phyloP scores from a whole-genome alignment of 2,888 invertebrate genomes.

The Sepiola atlantica region DNA sequence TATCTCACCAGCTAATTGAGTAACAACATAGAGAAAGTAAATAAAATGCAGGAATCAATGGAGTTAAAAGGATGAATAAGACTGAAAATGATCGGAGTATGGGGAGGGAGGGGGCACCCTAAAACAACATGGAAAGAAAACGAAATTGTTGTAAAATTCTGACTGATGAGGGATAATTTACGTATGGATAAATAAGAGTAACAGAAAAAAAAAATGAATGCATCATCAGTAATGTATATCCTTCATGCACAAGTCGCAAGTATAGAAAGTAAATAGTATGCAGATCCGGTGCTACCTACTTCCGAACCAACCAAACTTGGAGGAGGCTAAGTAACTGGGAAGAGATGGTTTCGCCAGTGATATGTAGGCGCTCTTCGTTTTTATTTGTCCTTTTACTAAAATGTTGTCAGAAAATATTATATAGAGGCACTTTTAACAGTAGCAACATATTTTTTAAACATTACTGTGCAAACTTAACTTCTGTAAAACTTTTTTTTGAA shows the following conservation, averaged over 20 bases:
- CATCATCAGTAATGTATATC: neutral
- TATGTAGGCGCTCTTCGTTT: no score
- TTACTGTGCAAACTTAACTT: no score
- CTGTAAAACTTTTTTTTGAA: no score
- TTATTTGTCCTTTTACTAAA: no score
- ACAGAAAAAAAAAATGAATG: no score
- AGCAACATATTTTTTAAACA: no score
- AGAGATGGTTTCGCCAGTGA: no score
- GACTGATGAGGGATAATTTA: neutral
- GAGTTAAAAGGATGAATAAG: neutral
- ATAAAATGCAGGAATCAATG: neutral
- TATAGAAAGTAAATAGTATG: neutral
- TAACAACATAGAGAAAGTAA: neutral
- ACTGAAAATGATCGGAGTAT: neutral
- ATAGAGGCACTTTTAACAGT: no score
- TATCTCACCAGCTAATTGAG: slow-evolving; percentile 7
- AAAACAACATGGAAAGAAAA: neutral
- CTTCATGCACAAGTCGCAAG: neutral
- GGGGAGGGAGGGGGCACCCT: neutral
- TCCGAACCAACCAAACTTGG: no score
- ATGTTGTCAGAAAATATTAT: no score
- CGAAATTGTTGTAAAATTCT: neutral
- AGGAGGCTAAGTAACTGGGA: no score
- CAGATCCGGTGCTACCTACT: no score
- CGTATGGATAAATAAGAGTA: neutral